These are phyloP conservation scores for Cirrhinus mrigala DNA, from an alignment of 2,797 vertebrate species.

Conservation along the genomic window DNA sequence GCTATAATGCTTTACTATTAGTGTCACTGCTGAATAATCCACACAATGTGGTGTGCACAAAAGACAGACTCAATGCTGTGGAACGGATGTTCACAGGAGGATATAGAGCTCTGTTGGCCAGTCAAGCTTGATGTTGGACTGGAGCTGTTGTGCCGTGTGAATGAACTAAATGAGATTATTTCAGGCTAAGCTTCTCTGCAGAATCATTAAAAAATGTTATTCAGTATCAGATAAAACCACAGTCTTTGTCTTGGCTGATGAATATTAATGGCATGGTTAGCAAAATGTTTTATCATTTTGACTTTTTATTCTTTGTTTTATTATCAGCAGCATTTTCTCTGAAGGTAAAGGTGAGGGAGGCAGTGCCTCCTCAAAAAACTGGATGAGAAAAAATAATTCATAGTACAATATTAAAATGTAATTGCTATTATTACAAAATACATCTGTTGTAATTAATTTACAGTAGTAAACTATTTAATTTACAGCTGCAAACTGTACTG, in stretches of 20 bases:
- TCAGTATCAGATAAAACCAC: background rate
- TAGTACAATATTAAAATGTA: too few relatives aligned
- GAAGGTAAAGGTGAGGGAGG: too few relatives aligned
- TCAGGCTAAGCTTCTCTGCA: background rate
- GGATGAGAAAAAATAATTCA: too few relatives aligned
- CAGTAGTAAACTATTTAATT: too few relatives aligned
- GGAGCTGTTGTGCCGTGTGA: constrained; percentile 11
- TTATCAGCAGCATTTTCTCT: too few relatives aligned
- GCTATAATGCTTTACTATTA: background rate
- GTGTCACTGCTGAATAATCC: constrained; percentile 5
- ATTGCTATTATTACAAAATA: too few relatives aligned
- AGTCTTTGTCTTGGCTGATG: background rate
- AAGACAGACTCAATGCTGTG: background rate
- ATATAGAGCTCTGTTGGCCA: constrained; percentile 6
- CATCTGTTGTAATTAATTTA: too few relatives aligned
- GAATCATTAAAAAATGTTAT: constrained; percentile 1
- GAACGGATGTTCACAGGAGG: background rate
- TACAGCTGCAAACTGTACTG: too few relatives aligned
- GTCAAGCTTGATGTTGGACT: background rate
- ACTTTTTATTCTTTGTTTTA: too few relatives aligned
- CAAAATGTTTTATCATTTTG: too few relatives aligned
- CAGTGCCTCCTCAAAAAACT: too few relatives aligned
- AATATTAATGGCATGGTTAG: background rate
- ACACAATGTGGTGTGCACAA: background rate
- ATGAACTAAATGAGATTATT: background rate